Evolutionary conservation across 2,113 vertebrate genomes (phyloP).

Genomic region (Thermophis baileyi): DNA sequence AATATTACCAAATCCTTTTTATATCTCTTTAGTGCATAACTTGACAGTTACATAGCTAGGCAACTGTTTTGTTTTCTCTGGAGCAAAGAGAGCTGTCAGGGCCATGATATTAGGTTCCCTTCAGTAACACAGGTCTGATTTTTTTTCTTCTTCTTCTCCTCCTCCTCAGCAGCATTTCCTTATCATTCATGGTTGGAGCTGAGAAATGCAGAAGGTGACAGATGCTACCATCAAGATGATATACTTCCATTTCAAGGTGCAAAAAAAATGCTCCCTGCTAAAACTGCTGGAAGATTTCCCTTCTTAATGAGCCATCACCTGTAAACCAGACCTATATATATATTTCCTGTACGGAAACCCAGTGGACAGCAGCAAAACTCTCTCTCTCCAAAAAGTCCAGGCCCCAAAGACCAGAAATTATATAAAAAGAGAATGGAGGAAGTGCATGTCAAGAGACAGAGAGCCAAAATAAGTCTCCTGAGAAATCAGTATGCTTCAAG

Average conservation of each 20-base stretch:
- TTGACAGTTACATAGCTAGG: constrained; percentile 17
- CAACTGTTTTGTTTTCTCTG: constrained; percentile 16
- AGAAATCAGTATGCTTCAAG: background rate
- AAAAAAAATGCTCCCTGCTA: background rate
- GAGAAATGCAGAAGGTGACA: background rate
- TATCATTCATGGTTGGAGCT: background rate
- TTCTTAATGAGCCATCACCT: background rate
- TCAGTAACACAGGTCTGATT: background rate
- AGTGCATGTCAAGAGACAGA: background rate
- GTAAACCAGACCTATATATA: background rate
- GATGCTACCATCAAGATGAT: background rate
- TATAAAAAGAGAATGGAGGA: background rate
- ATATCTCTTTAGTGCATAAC: background rate
- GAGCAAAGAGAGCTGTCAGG: constrained; percentile 13
- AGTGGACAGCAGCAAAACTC: background rate
- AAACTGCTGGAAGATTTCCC: background rate
- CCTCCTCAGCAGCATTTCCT: background rate
- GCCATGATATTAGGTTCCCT: background rate
- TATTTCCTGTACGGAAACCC: background rate
- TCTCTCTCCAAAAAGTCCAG: background rate
- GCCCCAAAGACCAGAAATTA: background rate
- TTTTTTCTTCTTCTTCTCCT: background rate
- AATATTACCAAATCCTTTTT: constrained; percentile 22
- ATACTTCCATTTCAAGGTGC: background rate
- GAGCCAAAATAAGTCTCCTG: background rate